Conservation (phyloP, 37 sponge, comb jelly and placozoan species). For the Halichondria panicea region DNA sequence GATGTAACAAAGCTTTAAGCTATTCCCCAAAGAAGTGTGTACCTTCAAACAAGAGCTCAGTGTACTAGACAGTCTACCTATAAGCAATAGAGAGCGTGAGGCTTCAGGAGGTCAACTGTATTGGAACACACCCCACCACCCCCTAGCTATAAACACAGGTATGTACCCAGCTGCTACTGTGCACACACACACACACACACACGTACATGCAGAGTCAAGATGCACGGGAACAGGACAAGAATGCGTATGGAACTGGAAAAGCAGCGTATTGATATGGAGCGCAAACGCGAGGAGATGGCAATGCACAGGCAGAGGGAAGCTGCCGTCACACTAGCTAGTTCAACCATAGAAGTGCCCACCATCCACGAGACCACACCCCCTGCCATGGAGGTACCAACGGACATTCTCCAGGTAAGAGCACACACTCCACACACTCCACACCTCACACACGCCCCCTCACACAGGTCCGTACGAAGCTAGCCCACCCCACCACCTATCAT, state of each 20-base stretch:
- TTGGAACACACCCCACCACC: too few species aligned
- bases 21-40: too few species aligned
- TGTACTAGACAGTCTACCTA: too few species aligned
- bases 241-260: conserved; percentile 58
- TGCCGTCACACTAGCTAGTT: conserved; percentile 8
- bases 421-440: neutral
- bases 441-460: conserved; percentile 2
- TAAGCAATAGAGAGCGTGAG: too few species aligned
- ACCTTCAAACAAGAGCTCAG: too few species aligned
- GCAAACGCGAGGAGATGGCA: conserved; percentile 39
- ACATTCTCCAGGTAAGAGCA: conserved; percentile 44
- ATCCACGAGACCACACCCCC: neutral
- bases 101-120: too few species aligned
- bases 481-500: conserved; percentile 78
- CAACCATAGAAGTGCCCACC: conserved; percentile 18
- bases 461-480: conserved; percentile 67
- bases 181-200: too few species aligned
- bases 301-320: conserved; percentile 26
- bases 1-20: too few species aligned
- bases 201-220: too few species aligned
- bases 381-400: conserved; percentile 45
- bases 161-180: too few species aligned
- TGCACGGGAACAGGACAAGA: conserved; percentile 43
- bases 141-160: too few species aligned
- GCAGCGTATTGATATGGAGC: conserved; percentile 48